These are phyloP conservation scores for Calameuta idolon DNA, from an alignment of 2,888 invertebrate species.

Conservation along the genomic window DNA sequence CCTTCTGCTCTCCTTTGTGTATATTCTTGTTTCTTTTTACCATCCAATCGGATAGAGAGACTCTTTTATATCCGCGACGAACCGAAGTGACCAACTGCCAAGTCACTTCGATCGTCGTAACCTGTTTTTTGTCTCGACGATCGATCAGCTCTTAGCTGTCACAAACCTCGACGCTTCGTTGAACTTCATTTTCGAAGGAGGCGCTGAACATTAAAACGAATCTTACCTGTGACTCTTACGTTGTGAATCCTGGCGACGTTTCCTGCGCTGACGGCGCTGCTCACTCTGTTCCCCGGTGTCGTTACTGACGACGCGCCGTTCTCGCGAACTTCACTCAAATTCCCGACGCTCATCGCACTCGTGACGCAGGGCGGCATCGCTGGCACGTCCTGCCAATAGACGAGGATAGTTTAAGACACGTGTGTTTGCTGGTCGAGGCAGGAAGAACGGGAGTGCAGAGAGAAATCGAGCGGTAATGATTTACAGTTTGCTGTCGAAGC, in stretches of 20 bases:
- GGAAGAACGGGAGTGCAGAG: too few species aligned
- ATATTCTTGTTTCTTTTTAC: too few species aligned
- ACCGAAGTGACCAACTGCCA: too few species aligned
- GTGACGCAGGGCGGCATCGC: slow-evolving; percentile 57
- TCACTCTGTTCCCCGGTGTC: slow-evolving; percentile 49
- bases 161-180: neutral
- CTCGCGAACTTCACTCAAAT: slow-evolving; percentile 56
- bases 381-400: slow-evolving; percentile 44
- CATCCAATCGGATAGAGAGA: neutral
- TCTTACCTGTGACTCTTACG: slow-evolving; percentile 53
- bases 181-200: too few species aligned
- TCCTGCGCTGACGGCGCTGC: slow-evolving; percentile 54
- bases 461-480: too few species aligned
- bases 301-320: slow-evolving; percentile 37
- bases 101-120: too few species aligned
- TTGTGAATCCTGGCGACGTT: slow-evolving; percentile 56
- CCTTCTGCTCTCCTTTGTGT: too few species aligned
- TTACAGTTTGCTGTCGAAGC: too few species aligned
- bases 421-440: too few species aligned
- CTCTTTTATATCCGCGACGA: too few species aligned
- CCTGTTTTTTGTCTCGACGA: neutral
- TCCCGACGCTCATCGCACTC: slow-evolving; percentile 58
- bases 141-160: neutral
- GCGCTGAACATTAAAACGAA: neutral
- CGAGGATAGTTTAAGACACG: too few species aligned